Evolutionary conservation across 2,113 vertebrate genomes (phyloP).

Genomic region (Lepisosteus oculatus): DNA sequence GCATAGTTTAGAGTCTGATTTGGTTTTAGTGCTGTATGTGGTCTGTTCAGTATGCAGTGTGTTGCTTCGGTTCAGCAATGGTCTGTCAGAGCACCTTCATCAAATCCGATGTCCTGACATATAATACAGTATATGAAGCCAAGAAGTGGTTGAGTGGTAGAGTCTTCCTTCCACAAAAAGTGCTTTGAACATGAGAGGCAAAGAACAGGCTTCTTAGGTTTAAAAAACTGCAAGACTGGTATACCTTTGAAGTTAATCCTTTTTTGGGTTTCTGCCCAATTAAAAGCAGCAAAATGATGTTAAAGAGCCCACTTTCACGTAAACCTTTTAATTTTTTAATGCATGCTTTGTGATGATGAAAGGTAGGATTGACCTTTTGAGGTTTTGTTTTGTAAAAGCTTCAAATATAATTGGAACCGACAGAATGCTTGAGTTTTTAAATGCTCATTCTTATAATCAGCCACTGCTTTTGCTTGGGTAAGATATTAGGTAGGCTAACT

Average conservation of each 20-base stretch:
- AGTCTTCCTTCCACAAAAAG: constrained; percentile 41
- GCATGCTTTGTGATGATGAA: constrained; percentile 33
- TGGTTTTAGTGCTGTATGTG: too few species aligned
- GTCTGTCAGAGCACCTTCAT: too few species aligned
- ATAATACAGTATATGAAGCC: constrained; percentile 12
- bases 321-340: constrained; percentile 40
- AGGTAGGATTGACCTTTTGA: constrained; percentile 46
- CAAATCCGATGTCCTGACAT: too few species aligned
- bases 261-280: constrained; percentile 41
- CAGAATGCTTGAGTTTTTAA: constrained; percentile 30
- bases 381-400: constrained; percentile 38
- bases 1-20: too few species aligned
- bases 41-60: too few species aligned
- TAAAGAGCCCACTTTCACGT: constrained; percentile 36
- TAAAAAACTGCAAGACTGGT: constrained; percentile 14
- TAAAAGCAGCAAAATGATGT: constrained; percentile 45
- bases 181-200: constrained; percentile 47
- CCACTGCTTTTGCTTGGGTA: background rate
- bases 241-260: constrained; percentile 50
- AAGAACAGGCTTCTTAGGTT: constrained; percentile 34
- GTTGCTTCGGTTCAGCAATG: too few species aligned
- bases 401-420: constrained; percentile 46
- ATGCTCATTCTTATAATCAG: background rate
- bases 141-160: constrained; percentile 24
- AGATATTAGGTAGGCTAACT: background rate